A percentile compares a stretch with the other conserved stretches of the same genome.
Conservation (phyloP, 2,113 vertebrate genomes). For the Coracopsis vasa region DNA sequence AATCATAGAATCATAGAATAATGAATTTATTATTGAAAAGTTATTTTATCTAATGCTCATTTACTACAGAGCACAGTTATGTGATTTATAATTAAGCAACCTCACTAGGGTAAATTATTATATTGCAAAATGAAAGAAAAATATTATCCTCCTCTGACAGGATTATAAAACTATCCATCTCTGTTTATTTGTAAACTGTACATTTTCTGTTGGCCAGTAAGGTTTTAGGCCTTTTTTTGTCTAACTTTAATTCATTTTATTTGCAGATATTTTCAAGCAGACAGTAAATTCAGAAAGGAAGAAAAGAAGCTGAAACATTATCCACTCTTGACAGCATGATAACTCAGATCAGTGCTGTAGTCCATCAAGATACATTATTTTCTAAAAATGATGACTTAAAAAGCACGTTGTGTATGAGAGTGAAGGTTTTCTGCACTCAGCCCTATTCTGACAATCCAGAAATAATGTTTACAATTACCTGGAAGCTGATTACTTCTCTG, state of each 20-base stretch:
- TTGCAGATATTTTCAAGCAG: not conserved
- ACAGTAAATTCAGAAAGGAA: not conserved
- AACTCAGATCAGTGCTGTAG: not conserved
- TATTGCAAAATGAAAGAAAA: not conserved
- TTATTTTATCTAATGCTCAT: not conserved
- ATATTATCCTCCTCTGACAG: not conserved
- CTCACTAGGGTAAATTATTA: not conserved
- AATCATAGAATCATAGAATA: too few relatives aligned
- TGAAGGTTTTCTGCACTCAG: not conserved
- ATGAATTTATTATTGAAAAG: not conserved
- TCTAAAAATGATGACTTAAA: not conserved
- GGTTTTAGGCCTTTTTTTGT: not conserved
- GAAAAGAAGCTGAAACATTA: not conserved
- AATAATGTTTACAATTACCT: not conserved
- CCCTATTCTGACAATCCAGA: not conserved
- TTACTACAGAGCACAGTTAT: not conserved
- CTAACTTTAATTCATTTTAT: not conserved
- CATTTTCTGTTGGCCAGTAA: not conserved
- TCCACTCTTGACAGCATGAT: not conserved
- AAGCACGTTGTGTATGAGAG: not conserved
- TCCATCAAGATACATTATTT: not conserved
- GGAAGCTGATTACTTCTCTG: not conserved
- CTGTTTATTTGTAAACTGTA: not conserved
- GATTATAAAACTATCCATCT: not conserved
- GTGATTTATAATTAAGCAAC: not conserved